Evolutionary conservation across 2,113 vertebrate species (phyloP).

Genomic region (Helogale parvula): DNA sequence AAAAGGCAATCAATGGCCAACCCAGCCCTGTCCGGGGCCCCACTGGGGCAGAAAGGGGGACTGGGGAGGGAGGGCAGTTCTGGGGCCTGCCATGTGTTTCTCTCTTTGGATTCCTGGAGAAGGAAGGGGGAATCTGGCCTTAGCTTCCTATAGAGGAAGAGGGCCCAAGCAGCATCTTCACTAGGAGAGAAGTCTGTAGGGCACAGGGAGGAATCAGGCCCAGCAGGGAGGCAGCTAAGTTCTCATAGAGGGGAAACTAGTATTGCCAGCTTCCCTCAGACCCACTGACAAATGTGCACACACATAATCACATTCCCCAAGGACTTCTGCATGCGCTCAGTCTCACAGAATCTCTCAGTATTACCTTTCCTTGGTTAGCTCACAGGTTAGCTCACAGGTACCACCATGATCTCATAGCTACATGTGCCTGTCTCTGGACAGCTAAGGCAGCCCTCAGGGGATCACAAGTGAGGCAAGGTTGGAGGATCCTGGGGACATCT

Average conservation of each 20-base stretch:
- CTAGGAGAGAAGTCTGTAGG: not conserved
- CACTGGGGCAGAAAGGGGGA: not conserved
- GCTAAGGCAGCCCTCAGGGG: not conserved
- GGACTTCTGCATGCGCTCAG: not conserved
- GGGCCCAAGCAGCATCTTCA: not conserved
- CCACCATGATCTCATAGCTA: not conserved
- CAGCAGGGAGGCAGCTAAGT: not conserved
- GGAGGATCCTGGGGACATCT: not conserved
- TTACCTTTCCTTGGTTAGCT: not conserved
- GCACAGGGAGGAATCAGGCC: not conserved
- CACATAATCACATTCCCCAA: not conserved
- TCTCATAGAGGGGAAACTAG: not conserved
- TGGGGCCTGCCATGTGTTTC: not conserved
- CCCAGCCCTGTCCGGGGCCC: not conserved
- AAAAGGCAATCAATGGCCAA: conserved; percentile 64
- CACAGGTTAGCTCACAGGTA: not conserved
- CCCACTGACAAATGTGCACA: not conserved
- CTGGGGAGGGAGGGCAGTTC: not conserved
- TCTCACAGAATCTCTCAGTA: not conserved
- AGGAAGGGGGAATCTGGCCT: not conserved
- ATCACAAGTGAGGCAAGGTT: not conserved
- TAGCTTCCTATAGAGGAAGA: not conserved
- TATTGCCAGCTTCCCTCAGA: not conserved
- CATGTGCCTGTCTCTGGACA: not conserved
- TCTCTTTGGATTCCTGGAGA: not conserved